These are phyloP conservation scores for Dendrolimus punctatus DNA, from an alignment of 1,140 invertebrate genomes.

Conservation along the genomic window DNA sequence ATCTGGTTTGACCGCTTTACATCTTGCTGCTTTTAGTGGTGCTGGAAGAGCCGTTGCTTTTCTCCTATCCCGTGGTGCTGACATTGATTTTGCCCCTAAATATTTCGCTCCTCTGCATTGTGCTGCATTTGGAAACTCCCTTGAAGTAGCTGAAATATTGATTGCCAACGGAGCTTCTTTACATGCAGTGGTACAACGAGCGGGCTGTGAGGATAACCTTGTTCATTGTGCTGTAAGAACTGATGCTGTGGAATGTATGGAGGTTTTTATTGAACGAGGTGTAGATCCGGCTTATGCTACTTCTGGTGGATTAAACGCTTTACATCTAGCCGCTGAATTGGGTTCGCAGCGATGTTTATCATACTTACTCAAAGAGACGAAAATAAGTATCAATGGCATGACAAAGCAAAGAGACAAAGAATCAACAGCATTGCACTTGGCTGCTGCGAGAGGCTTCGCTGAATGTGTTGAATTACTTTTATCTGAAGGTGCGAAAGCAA, in stretches of 20 bases:
- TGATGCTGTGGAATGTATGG: conserved; percentile 72
- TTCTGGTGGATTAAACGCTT: conserved; percentile 71
- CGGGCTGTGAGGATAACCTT: conserved; percentile 68
- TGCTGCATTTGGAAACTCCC: conserved; percentile 72
- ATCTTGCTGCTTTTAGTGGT: conserved; percentile 75
- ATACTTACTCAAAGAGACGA: conserved; percentile 69
- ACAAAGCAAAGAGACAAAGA: conserved; percentile 71
- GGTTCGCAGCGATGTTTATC: conserved; percentile 70
- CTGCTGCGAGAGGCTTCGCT: conserved; percentile 76
- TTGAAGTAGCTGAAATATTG: conserved; percentile 66
- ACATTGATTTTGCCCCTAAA: conserved; percentile 66
- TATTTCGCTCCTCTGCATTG: conserved; percentile 75
- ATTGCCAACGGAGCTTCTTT: conserved; percentile 67
- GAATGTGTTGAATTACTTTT: conserved; percentile 75
- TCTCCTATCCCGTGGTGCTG: conserved; percentile 71
- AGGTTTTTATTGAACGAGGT: conserved; percentile 70
- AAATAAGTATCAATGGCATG: conserved; percentile 51
- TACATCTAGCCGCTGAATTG: conserved; percentile 75
- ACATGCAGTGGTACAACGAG: conserved; percentile 59
- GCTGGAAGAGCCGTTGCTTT: conserved; percentile 69
- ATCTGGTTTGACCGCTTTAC: conserved; percentile 71
- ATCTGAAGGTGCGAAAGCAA: conserved; percentile 73
- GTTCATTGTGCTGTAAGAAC: conserved; percentile 74
- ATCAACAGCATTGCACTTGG: conserved; percentile 78
- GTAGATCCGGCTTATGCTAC: conserved; percentile 70